These are phyloP conservation scores for Bagarius yarrelli DNA, from an alignment of 2,113 vertebrate species.

Conservation along the genomic window DNA sequence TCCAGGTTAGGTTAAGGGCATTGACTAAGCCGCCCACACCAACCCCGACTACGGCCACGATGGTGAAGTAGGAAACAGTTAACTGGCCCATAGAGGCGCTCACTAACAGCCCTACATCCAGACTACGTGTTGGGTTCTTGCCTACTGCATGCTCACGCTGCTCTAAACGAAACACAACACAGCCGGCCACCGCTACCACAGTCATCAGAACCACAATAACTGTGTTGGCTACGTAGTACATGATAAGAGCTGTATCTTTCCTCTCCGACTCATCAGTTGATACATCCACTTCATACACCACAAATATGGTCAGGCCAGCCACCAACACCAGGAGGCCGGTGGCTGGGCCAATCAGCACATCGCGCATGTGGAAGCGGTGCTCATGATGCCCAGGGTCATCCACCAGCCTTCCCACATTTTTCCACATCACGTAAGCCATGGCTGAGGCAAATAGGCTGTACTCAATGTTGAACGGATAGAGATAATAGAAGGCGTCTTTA, in stretches of 20 bases:
- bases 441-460: conserved; percentile 92
- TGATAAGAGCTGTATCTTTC: conserved; percentile 71
- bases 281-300: conserved; percentile 84
- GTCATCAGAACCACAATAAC: conserved; percentile 82
- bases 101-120: conserved; percentile 88
- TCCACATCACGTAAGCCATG: conserved; percentile 93
- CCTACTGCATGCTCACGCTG: conserved; percentile 81
- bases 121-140: conserved; percentile 88
- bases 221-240: conserved; percentile 84
- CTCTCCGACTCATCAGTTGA: conserved; percentile 38
- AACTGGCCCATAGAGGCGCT: conserved; percentile 88
- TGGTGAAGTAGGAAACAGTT: conserved; percentile 87
- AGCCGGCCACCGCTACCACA: conserved; percentile 73
- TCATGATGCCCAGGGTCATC: conserved; percentile 67
- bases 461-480: conserved; percentile 94
- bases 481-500: conserved; percentile 82
- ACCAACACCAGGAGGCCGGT: conserved; percentile 76
- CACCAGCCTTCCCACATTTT: conserved; percentile 83
- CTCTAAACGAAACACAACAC: conserved; percentile 79
- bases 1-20: conserved; percentile 73
- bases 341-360: conserved; percentile 73
- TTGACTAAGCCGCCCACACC: conserved; percentile 66
- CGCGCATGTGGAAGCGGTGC: conserved; percentile 68
- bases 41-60: conserved; percentile 80
- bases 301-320: conserved; percentile 82